Conservation (phyloP, 2,888 invertebrate genomes). For the Schrankia costaestrigalis region DNA sequence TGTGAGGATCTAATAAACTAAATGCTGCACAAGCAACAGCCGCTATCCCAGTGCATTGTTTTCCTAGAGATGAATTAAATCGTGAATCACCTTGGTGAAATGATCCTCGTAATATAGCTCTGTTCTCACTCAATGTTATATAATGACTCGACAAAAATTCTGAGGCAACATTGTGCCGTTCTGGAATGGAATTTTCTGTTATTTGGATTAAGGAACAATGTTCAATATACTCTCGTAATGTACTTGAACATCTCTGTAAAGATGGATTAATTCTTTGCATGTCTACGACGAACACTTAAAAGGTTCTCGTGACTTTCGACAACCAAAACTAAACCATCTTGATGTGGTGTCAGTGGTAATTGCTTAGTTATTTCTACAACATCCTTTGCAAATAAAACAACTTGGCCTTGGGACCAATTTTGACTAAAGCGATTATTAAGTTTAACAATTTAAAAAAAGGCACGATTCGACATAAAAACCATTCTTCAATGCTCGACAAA, state of each 20-base stretch:
- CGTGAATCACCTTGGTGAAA: slow-evolving; percentile 18
- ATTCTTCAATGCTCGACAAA: slow-evolving; percentile 13
- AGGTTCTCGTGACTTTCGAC: slow-evolving; percentile 20
- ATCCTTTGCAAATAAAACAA: slow-evolving; percentile 22
- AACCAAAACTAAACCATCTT: slow-evolving; percentile 18
- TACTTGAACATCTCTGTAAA: too few species aligned
- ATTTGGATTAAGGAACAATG: too few species aligned
- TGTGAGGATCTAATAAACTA: slow-evolving; percentile 2
- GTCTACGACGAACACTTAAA: slow-evolving; percentile 19
- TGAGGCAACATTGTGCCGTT: too few species aligned
- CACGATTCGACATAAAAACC: slow-evolving; percentile 14
- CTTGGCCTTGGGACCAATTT: slow-evolving; percentile 32
- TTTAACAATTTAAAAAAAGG: slow-evolving; percentile 31
- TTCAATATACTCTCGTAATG: too few species aligned
- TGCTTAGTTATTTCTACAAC: slow-evolving; percentile 22
- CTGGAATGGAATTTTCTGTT: too few species aligned
- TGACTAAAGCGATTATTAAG: slow-evolving; percentile 28
- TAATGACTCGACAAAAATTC: too few species aligned
- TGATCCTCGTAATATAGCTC: slow-evolving; percentile 15
- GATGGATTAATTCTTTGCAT: slow-evolving; percentile 1
- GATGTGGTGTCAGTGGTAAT: slow-evolving; percentile 14
- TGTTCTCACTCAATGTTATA: slow-evolving; percentile 3
- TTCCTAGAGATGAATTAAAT: slow-evolving; percentile 18
- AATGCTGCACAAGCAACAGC: slow-evolving; percentile 18
- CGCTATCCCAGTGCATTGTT: slow-evolving; percentile 21